A percentile compares a stretch with the other conserved stretches of the same genome.
phyloP scores from a whole-genome alignment of 2,888 invertebrate species.

The Dyspetes luteomarginatus region DNA sequence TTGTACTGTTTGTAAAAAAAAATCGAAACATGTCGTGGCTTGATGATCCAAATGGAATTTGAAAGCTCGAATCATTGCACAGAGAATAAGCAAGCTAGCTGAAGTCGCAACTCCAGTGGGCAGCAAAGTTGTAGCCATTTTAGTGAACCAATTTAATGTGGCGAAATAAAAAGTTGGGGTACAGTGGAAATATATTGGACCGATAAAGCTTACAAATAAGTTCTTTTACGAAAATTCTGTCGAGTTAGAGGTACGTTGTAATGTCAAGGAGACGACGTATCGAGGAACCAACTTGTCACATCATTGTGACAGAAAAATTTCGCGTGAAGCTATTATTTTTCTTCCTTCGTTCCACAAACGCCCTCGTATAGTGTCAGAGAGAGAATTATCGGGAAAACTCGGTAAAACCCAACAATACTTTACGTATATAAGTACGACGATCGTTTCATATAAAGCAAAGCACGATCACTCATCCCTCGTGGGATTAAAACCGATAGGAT shows the following conservation, averaged over 20 bases:
- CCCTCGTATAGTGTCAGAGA: slow-evolving; percentile 5
- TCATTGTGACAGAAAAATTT: neutral
- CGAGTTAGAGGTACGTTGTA: neutral
- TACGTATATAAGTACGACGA: slow-evolving; percentile 36
- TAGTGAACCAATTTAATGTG: too few species aligned
- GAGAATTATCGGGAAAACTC: slow-evolving; percentile 9
- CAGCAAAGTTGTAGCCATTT: too few species aligned
- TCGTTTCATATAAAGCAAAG: slow-evolving; percentile 51
- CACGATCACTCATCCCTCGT: slow-evolving; percentile 57
- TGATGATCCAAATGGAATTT: too few species aligned
- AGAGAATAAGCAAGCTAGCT: too few species aligned
- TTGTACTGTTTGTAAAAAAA: too few species aligned
- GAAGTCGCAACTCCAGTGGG: too few species aligned
- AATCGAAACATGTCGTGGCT: too few species aligned
- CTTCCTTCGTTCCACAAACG: neutral
- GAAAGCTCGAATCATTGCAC: too few species aligned
- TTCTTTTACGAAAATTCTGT: too few species aligned
- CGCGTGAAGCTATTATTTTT: neutral
- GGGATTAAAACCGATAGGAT: slow-evolving; percentile 41
- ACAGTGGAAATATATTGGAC: too few species aligned
- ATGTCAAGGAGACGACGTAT: neutral
- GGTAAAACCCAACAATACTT: neutral
- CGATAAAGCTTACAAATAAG: too few species aligned
- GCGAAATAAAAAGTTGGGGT: too few species aligned
- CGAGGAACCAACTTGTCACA: slow-evolving; percentile 14